Percentiles rank a stretch among this genome's conserved stretches.
Conservation (phyloP, 2,888 invertebrate species). For the Lepeophtheirus nordmannii region DNA sequence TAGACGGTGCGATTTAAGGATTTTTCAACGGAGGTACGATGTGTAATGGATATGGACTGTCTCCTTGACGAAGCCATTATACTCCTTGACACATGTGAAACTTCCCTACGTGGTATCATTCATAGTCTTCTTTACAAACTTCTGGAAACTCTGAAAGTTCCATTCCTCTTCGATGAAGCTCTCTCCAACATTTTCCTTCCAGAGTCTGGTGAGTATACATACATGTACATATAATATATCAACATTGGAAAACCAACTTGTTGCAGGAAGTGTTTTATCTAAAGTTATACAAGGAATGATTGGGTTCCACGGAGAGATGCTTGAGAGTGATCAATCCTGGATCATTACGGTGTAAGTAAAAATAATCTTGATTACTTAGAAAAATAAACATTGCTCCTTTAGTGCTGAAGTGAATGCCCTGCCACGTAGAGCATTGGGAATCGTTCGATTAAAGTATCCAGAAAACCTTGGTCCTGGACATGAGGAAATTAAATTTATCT, state of each 20-base stretch:
- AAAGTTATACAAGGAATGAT: slow-evolving; percentile 11
- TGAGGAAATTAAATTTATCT: slow-evolving; percentile 2
- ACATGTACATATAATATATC: neutral
- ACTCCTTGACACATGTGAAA: slow-evolving; percentile 10
- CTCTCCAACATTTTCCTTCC: slow-evolving; percentile 11
- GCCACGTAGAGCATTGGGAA: slow-evolving; percentile 5
- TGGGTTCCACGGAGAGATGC: slow-evolving; percentile 8
- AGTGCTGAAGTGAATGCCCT: neutral
- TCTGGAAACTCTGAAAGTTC: slow-evolving; percentile 7
- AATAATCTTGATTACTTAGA: neutral
- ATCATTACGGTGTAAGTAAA: neutral
- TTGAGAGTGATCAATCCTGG: slow-evolving; percentile 18
- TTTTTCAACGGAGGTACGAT: slow-evolving; percentile 14
- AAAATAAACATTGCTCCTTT: neutral
- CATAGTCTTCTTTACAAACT: slow-evolving; percentile 1
- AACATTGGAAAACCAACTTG: neutral
- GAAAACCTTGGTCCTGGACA: slow-evolving; percentile 18
- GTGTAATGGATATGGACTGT: slow-evolving; percentile 8
- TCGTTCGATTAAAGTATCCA: slow-evolving; percentile 10
- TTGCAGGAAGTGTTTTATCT: slow-evolving; percentile 3
- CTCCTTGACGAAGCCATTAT: slow-evolving; percentile 12
- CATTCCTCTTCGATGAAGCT: slow-evolving; percentile 5
- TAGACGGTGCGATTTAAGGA: slow-evolving; percentile 14
- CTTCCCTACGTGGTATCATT: slow-evolving; percentile 5
- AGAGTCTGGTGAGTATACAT: slow-evolving; percentile 10